Base-by-base conservation (phyloP, 2,797 vertebrate genomes). In the Anableps anableps region DNA sequence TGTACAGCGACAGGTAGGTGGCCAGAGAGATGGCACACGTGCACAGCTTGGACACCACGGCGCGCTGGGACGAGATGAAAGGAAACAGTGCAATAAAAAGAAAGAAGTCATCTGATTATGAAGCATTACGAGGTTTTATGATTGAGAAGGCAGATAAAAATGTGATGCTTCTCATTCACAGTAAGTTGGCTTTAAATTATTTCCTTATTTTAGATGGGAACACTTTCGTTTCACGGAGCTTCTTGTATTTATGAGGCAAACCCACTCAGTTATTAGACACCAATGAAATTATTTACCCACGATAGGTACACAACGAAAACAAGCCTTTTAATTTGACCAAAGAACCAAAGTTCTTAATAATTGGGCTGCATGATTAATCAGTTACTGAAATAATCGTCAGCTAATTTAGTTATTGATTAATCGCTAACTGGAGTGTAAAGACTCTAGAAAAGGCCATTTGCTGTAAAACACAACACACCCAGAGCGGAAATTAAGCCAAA, bases 1-100 rank as follows among this genome's bases (percentile, higher is more conserved):
- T 95, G 74, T 96, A 97, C 92, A 99, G 85, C 5, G 96, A 97
- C 96, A 99, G 92, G 86, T 99, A 99, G 88, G 98, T 94, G 45
- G 92, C 92, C 81, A 99, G 94, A 4, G 97, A 99, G 58, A 99
- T 88, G 7, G 96, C 97, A 82, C 98, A 99, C 21, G 99, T 95
- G 36, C 95, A 88, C 81, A 99, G 95, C 89, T 99, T 99, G 95
- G 97, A 96, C 87, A 96, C 94, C 47, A 99, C 97, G 0, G 97
- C 97, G 14, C 92, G 91, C 99, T 99, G 94, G 29, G 91, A 0
- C 31, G n/a, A 71, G 26, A 66, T 13, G 64, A 4, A 36, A 36
- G 48, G 60, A 80, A 29, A 64, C 50, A 48, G 45, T 3, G 51
- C 6, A 43, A 71, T 3, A 50, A 16, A 80, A 34, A 55, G 4